Evolutionary conservation across 30 jellyfish, hydroid and myxozoan species (phyloP), one percentile per base, ranked within the genome.

Genomic region (Morbakka virulenta): DNA sequence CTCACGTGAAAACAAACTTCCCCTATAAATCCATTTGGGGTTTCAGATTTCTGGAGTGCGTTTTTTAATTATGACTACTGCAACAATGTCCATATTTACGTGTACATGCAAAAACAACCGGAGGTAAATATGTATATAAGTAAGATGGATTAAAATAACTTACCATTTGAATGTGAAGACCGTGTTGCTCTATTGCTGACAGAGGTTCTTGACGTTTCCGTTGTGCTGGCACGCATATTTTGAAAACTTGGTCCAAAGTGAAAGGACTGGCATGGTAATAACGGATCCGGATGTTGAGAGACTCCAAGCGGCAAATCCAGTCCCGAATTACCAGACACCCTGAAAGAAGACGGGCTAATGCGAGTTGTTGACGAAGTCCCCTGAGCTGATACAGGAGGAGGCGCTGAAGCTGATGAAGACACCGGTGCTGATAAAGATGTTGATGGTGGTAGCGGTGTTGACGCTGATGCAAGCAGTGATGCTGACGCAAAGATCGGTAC

Each of bases 241-340:
- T 82, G 94, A 66, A 91, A 84, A 17, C 87, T 78, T 13, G 98
- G 98, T n/a, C 98, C 98, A 71, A 92, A 86, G 64, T 92, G 98
- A 80, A 82, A 92, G 50, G 98, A 92, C 21, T 85, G 95, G 72
- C 98, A 92, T 1, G 96, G 98, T 2, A 92, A 86, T 4, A 77
- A 70, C 6, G 95, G 85, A 36, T 92, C 98, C 31, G 96, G 96
- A 79, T 85, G 93, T 1, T 85, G 85, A 20, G 63, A 14, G 67
- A 62, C 34, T 6, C 79, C 41, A 35, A 53, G 13, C 14, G 87
- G 79, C 21, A 62, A 34, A 13, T 69, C 51, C 1, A 64, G 52
- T 4, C 68, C 74, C 0, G 53, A 76, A 74, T 63, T 63, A 21
- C 62, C 61, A 4, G 93, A 85, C 48, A 50, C n/a, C n/a, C n/a